Base-by-base conservation (phyloP, 2,888 invertebrate species). In the Perizoma flavofasciatum region DNA sequence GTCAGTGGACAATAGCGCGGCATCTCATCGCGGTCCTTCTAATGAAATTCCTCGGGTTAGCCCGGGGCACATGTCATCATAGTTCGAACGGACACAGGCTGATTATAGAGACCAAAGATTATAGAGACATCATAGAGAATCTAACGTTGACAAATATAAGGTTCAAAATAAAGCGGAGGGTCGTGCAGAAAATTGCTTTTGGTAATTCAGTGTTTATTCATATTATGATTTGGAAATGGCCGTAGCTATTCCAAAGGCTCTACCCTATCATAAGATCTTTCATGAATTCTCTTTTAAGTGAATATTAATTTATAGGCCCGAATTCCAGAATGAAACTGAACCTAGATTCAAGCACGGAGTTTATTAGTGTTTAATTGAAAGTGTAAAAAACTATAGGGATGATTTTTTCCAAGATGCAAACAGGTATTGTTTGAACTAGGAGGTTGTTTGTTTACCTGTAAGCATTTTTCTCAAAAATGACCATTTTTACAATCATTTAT, bases 21-120 rank as follows among this genome's bases (percentile, higher is more conserved):
- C 79, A 81, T 86, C 86, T 85, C 82, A 83, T 84, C 80, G 73
- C 66, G 68, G 61, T 71, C 75, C 22, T 63, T 72, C 71, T 90
- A 89, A 90, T 90, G 89, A 90, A 90, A 90, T 90, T 89, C 90
- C 85, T 75, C 69, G 77, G 78, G 74, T 72, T 69, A 72, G 73
- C 71, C 74, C 72, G 63, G 73, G 71, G 71, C 71, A 62, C 68
- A 65, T 66, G 63, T 67, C 68, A 60, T 63, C 65, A 50, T 59
- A 61, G 60, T 55, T 67, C 52, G 51, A 54, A 54, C 59, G 59
- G 50, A 54, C 54, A 54, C 45, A 5, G 41, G 22, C 47, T 32
- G 22, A 22, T 22, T 22, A 22, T 22, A 22, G 22, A 22, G 22
- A 22, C 22, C 22, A 22, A 22, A 22, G 11, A 37, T 54, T 10